These are phyloP conservation scores for Axinella damicornis DNA, from an alignment of 37 sponge, comb jelly and placozoan species.

Conservation along the genomic window DNA sequence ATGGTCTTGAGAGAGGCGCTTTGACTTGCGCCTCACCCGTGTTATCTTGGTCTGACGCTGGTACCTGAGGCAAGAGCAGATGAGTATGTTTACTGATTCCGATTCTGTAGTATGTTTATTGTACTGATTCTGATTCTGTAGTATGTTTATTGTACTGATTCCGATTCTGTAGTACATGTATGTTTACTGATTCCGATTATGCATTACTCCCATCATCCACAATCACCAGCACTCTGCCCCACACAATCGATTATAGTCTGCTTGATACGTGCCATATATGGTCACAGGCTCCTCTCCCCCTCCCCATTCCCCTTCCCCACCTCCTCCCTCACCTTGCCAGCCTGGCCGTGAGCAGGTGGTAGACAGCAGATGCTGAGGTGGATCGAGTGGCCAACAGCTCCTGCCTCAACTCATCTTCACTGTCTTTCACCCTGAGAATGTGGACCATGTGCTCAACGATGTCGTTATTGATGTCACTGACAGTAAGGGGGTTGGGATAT, in stretches of 20 bases:
- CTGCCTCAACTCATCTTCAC: slow-evolving; percentile 25
- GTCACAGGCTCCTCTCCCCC: too few relatives aligned
- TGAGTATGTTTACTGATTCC: too few relatives aligned
- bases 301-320: too few relatives aligned
- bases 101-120: too few relatives aligned
- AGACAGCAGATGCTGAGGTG: slow-evolving; percentile 53
- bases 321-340: slow-evolving; percentile 60
- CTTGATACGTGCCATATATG: too few relatives aligned
- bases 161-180: too few relatives aligned
- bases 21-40: not conserved
- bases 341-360: slow-evolving; percentile 59
- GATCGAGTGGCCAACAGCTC: slow-evolving; percentile 46
- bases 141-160: too few relatives aligned
- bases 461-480: slow-evolving; percentile 60
- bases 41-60: not conserved
- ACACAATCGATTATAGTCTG: not conserved
- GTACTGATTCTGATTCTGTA: too few relatives aligned
- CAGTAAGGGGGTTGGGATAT: slow-evolving; percentile 61
- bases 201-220: too few relatives aligned
- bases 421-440: slow-evolving; percentile 37
- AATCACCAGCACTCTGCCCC: not conserved
- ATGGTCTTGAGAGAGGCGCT: slow-evolving; percentile 27
- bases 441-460: slow-evolving; percentile 80
- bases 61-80: slow-evolving; percentile 9
- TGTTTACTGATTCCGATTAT: too few relatives aligned